Percentiles rank a stretch among this genome's conserved stretches.
Conservation (phyloP, 2,888 invertebrate species). For the Drosophila borealis region DNA sequence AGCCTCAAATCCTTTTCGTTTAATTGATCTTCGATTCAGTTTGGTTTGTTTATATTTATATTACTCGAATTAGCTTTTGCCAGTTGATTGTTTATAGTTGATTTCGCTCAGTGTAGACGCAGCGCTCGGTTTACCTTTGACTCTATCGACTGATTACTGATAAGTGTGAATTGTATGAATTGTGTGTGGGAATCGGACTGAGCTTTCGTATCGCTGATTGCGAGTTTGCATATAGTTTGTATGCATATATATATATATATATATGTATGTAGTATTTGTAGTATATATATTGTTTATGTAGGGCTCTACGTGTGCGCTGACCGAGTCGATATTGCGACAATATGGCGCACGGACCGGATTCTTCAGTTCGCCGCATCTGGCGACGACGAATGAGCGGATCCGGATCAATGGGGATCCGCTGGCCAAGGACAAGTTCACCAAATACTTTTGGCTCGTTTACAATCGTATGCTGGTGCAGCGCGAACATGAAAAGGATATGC, state of each 20-base stretch:
- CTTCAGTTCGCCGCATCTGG: slow-evolving; percentile 97
- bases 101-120: no score
- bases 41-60: no score
- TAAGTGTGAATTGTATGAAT: slow-evolving; percentile 5
- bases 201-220: no score
- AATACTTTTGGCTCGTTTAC: slow-evolving; percentile 93
- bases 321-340: slow-evolving; percentile 93
- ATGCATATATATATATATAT: no score
- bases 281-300: slow-evolving; percentile 53
- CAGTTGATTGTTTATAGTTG: no score
- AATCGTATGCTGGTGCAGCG: slow-evolving; percentile 86
- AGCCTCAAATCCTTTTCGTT: no score
- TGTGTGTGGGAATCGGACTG: no score
- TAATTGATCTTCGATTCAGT: no score
- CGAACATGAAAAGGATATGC: slow-evolving; percentile 90
- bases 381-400: slow-evolving; percentile 96
- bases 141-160: neutral
- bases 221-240: no score
- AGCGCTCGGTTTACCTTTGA: no score
- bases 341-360: slow-evolving; percentile 96
- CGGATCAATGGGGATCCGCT: slow-evolving; percentile 94
- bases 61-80: no score
- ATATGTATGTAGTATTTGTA: no score
- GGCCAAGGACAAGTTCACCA: slow-evolving; percentile 89
- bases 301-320: slow-evolving; percentile 97